Evolutionary conservation across 2,113 vertebrate species (phyloP).

Genomic region (Boulengeromyrus knoepffleri): DNA sequence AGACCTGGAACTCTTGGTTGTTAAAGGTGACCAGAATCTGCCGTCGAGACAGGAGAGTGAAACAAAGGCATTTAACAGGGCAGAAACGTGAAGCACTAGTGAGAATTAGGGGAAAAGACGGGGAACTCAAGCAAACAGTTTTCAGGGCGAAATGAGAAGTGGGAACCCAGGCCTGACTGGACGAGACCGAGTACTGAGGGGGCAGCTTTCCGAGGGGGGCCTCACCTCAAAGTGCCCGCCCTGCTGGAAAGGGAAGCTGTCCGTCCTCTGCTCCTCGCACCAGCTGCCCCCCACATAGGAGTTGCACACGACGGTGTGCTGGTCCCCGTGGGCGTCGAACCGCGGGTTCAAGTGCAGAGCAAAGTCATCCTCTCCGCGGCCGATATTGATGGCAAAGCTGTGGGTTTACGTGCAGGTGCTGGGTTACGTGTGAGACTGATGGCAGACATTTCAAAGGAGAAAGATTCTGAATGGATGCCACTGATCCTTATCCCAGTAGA

Average conservation of each 20-base stretch:
- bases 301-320: conserved; percentile 56
- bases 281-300: conserved; percentile 53
- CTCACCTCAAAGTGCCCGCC: conserved; percentile 57
- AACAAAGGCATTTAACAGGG: not conserved
- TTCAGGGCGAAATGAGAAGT: not conserved
- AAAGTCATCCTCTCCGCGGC: conserved; percentile 44
- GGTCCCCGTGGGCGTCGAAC: conserved; percentile 56
- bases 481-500: not conserved
- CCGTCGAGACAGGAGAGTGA: not conserved
- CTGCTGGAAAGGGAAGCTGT: conserved; percentile 53
- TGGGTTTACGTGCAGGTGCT: not conserved
- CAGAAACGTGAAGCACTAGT: not conserved
- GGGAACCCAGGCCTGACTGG: not conserved
- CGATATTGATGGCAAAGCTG: conserved; percentile 60
- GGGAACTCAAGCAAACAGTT: not conserved
- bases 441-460: not conserved
- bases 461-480: not conserved
- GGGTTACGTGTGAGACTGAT: not conserved
- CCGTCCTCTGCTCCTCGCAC: conserved; percentile 50
- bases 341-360: conserved; percentile 59
- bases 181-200: not conserved
- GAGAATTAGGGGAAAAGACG: not conserved
- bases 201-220: not conserved
- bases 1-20: conserved; percentile 49
- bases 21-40: conserved; percentile 55